A percentile compares a stretch with the other conserved stretches of the same genome.
phyloP scores from a whole-genome alignment of 2,113 vertebrate genomes.

The Sminthopsis crassicaudata region DNA sequence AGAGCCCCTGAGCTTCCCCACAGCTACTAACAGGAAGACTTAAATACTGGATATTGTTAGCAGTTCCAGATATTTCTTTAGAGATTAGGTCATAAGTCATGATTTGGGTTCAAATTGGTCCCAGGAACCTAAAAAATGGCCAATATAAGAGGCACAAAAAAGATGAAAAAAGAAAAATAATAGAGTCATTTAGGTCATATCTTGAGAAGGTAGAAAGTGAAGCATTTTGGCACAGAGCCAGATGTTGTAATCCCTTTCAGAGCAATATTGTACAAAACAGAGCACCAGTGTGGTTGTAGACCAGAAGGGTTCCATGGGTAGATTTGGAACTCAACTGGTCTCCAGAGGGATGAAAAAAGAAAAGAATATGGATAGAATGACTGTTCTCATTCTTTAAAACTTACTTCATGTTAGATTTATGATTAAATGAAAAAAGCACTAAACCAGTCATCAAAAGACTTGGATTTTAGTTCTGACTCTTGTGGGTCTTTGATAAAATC shows the following conservation, averaged over 20 bases:
- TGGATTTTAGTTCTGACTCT: not conserved
- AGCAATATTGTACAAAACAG: not conserved
- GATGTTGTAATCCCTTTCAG: not conserved
- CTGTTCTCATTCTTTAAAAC: not conserved
- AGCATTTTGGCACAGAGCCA: not conserved
- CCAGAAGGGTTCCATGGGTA: not conserved
- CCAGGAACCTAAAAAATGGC: not conserved
- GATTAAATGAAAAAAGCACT: not conserved
- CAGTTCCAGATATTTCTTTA: not conserved
- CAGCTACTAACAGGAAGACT: not conserved
- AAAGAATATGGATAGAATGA: not conserved
- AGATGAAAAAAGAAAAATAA: not conserved
- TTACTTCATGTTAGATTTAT: not conserved
- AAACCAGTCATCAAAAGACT: not conserved
- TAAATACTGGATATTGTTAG: not conserved
- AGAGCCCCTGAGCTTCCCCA: not conserved
- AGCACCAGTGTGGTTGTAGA: not conserved
- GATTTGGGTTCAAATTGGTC: not conserved
- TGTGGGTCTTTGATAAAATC: not conserved
- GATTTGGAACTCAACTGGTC: not conserved
- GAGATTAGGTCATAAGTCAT: not conserved
- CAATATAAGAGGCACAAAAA: not conserved
- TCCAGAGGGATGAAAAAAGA: not conserved
- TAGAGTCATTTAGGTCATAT: not conserved
- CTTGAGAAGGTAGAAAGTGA: not conserved